Evolutionary conservation across 2,113 vertebrate genomes (phyloP), one percentile per base, ranked within the genome.

Genomic region (Sciurus niger): DNA sequence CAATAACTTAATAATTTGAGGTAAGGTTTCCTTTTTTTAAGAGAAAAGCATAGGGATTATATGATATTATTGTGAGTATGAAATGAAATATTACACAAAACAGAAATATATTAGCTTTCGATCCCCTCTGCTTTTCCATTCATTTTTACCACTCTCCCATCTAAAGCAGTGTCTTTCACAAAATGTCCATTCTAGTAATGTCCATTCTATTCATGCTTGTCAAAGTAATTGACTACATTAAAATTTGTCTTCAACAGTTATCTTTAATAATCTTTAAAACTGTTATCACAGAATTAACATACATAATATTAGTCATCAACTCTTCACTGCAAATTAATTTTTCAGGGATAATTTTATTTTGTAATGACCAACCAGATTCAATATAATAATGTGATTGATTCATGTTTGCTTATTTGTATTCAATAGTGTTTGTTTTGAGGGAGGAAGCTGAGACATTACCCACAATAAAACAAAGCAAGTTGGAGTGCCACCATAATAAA

Each of bases 221-320:
- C 25, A 92, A n/a, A 48, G 16, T 85, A 80, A 58, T 18, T 80
- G 2, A 76, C 60, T 53, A 18, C 46, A 16, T 53, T 87, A 84
- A 82, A 91, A 60, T 10, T 43, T 89, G 3, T 53, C 25, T 46
- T 92, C 46, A 65, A 63, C 60, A 78, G 24, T 46, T 74, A 14
- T 48, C 22, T 70, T 96, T 67, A 80, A 84, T 76, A 65, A 58
- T 67, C 6, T 48, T 93, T 70, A 74, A 94, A 90, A 40, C 24
- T 24, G 4, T 34, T 58, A 51, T 43, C 53, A 8, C 1, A 82
- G 43, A 65, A 73, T 89, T 91, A 77, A 18, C 8, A 60, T 53
- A 37, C 18, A 78, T 67, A 30, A 43, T 55, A 80, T 43, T 24
- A 82, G 6, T 46, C 2, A 48, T 30, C 40, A 76, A 28, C 32